Conservation (phyloP, 2,113 vertebrate genomes). For the Melozone crissalis region DNA sequence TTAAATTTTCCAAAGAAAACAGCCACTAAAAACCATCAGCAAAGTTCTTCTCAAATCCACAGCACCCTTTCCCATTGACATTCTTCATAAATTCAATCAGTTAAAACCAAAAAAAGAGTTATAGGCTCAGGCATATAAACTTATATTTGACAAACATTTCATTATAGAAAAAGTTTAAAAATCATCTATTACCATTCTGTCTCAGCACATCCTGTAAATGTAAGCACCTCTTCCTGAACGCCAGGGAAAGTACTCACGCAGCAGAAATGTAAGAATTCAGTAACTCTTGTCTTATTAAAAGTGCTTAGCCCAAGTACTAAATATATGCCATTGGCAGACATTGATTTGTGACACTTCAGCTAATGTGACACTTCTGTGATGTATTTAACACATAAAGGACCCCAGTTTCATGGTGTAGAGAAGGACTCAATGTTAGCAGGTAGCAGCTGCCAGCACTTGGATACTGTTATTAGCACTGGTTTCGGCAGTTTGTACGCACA, state of each 20-base stretch:
- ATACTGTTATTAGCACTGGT: not conserved
- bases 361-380: not conserved
- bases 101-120: not conserved
- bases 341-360: not conserved
- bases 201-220: not conserved
- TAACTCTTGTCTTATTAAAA: slow-evolving; percentile 26
- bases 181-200: not conserved
- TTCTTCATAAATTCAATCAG: not conserved
- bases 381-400: slow-evolving; percentile 3
- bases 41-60: not conserved
- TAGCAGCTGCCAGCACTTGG: slow-evolving; percentile 10
- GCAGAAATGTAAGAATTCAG: slow-evolving; percentile 31
- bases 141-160: not conserved
- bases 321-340: not conserved
- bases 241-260: not conserved
- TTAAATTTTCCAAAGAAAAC: not conserved
- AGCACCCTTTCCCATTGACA: not conserved
- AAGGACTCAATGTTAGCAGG: not conserved
- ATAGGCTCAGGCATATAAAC: not conserved
- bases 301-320: slow-evolving; percentile 5
- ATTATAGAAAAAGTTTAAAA: not conserved
- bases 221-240: not conserved
- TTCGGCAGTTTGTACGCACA: not conserved
- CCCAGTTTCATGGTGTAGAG: not conserved
- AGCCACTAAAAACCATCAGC: not conserved